phyloP scores from a whole-genome alignment of 2,888 invertebrate species.

The Disparrhopalites patrizii region DNA sequence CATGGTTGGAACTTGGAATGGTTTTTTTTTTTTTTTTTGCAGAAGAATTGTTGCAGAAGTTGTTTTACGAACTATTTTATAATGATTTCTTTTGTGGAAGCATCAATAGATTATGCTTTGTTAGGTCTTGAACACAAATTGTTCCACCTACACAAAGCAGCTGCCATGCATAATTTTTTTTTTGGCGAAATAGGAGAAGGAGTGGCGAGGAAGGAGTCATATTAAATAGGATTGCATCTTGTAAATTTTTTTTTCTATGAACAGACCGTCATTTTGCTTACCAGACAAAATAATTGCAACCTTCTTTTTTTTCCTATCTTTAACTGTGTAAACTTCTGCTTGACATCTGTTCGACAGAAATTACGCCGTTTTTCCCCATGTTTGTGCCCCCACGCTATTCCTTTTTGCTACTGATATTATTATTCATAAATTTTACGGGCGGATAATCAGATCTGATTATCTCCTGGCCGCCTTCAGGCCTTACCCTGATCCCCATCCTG shows the following conservation, averaged over 20 bases:
- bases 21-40: no score
- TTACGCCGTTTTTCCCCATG: background rate
- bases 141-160: no score
- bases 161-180: no score
- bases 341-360: background rate
- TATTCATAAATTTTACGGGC: background rate
- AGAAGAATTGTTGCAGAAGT: no score
- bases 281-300: constrained; percentile 1
- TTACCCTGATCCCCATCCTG: no score
- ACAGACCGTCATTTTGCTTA: background rate
- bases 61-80: no score
- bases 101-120: no score
- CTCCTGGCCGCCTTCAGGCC: background rate
- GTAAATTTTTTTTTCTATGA: background rate
- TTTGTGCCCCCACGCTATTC: background rate
- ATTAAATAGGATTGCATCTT: background rate
- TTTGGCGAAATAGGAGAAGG: background rate
- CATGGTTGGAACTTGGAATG: no score
- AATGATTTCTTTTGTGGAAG: no score
- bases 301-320: no score
- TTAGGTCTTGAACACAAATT: no score
- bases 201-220: background rate
- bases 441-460: background rate
- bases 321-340: background rate
- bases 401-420: background rate